Evolutionary conservation across 2,113 vertebrate species (phyloP).

Genomic region (Xiphophorus couchianus): DNA sequence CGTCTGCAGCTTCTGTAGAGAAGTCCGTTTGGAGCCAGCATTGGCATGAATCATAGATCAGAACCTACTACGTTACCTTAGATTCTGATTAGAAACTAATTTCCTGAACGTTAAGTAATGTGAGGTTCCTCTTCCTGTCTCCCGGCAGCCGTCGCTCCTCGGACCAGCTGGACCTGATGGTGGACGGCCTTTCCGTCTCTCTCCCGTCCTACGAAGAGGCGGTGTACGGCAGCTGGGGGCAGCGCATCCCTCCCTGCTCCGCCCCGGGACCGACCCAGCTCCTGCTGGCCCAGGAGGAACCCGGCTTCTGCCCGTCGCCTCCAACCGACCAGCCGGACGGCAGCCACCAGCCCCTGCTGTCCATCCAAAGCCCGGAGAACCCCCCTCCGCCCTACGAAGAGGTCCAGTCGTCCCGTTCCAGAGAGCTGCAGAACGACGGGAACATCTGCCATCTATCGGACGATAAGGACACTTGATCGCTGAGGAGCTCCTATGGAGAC

Average conservation of each 20-base stretch:
- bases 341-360: constrained; percentile 30
- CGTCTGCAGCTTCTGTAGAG: too few species aligned
- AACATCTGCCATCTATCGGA: constrained; percentile 53
- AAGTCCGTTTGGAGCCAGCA: too few species aligned
- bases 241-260: constrained; percentile 56
- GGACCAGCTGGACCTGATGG: constrained; percentile 81
- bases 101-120: too few species aligned
- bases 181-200: constrained; percentile 69
- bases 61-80: too few species aligned
- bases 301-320: constrained; percentile 28
- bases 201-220: constrained; percentile 83
- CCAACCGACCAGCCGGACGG: constrained; percentile 40
- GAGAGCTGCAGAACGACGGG: constrained; percentile 31
- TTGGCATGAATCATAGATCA: too few species aligned
- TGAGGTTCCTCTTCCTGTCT: background rate
- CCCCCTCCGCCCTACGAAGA: constrained; percentile 78
- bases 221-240: constrained; percentile 78
- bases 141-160: constrained; percentile 71
- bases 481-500: background rate
- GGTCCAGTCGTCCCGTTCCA: constrained; percentile 37
- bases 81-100: too few species aligned
- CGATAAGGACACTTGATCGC: constrained; percentile 72
- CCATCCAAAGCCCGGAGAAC: constrained; percentile 48
- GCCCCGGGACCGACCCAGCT: constrained; percentile 73
- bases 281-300: constrained; percentile 67